A percentile compares a stretch with the other conserved stretches of the same genome.
These are phyloP conservation scores for Epinotia brunnichana DNA, from an alignment of 2,888 invertebrate species.

Conservation along the genomic window DNA sequence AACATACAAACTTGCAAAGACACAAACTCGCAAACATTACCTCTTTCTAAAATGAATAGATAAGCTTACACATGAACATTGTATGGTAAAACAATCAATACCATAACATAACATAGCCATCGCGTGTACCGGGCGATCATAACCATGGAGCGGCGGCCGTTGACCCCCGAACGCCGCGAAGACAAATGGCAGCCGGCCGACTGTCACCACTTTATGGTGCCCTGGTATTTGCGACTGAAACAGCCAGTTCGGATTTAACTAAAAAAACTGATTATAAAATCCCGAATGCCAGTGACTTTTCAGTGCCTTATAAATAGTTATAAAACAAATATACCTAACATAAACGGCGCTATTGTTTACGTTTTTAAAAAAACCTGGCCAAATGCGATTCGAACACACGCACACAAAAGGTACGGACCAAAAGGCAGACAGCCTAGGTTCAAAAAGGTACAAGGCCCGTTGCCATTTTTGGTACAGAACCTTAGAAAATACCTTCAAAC, in stretches of 20 bases:
- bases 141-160: slow-evolving; percentile 27
- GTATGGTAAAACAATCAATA: slow-evolving; percentile 24
- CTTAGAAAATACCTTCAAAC: too few relatives aligned
- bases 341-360: neutral
- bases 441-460: neutral
- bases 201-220: slow-evolving; percentile 18
- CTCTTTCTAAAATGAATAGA: too few relatives aligned
- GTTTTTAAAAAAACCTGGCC: neutral
- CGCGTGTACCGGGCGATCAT: slow-evolving; percentile 35
- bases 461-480: neutral
- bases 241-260: neutral
- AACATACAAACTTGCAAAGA: too few relatives aligned
- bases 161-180: slow-evolving; percentile 39
- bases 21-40: too few relatives aligned
- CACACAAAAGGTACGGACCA: too few relatives aligned
- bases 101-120: slow-evolving; percentile 20
- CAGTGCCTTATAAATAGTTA: too few relatives aligned
- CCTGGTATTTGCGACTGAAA: slow-evolving; percentile 9
- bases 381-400: neutral
- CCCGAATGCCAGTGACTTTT: too few relatives aligned
- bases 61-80: too few relatives aligned
- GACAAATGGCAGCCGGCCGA: slow-evolving; percentile 19
- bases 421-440: too few relatives aligned
- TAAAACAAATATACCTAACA: too few relatives aligned
- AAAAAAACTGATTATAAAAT: neutral